A percentile compares a stretch with the other conserved stretches of the same genome.
phyloP scores from a whole-genome alignment of 1,140 invertebrate species.

The Aleiodes sp. region DNA sequence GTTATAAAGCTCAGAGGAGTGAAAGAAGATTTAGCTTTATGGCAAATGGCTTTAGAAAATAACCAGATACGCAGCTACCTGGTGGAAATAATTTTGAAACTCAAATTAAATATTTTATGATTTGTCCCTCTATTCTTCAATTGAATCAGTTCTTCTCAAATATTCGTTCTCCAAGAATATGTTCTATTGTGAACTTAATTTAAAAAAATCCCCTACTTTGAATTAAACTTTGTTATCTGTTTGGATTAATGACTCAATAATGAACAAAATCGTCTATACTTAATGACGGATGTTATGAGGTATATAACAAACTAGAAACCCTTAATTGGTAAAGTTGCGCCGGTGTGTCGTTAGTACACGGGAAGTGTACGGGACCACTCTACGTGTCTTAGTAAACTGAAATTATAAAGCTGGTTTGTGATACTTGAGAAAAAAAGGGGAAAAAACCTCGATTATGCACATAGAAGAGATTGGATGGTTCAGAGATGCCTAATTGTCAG shows the following conservation, averaged over 20 bases:
- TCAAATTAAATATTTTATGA: too few relatives aligned
- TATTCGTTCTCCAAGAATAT: too few relatives aligned
- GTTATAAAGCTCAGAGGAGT: neutral
- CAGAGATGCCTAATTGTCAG: neutral
- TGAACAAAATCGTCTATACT: neutral
- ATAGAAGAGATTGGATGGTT: neutral
- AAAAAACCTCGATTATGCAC: neutral
- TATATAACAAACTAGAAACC: slow-evolving; percentile 15
- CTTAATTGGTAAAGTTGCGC: slow-evolving; percentile 31
- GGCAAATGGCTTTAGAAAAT: too few relatives aligned
- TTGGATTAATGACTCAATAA: too few relatives aligned
- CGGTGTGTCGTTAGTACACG: slow-evolving; percentile 21
- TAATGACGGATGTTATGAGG: slow-evolving; percentile 14
- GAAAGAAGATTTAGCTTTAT: too few relatives aligned
- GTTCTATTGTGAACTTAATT: too few relatives aligned
- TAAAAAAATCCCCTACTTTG: too few relatives aligned
- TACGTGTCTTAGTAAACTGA: slow-evolving; percentile 3
- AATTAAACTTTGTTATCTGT: too few relatives aligned
- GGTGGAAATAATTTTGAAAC: too few relatives aligned
- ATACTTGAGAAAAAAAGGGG: neutral
- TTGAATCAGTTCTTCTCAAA: too few relatives aligned
- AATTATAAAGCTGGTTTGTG: slow-evolving; percentile 18
- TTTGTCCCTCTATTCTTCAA: too few relatives aligned
- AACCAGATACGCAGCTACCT: too few relatives aligned
- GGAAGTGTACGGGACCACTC: slow-evolving; percentile 28